Base-by-base conservation (phyloP, 2,113 vertebrate species). In the Chionis minor region DNA sequence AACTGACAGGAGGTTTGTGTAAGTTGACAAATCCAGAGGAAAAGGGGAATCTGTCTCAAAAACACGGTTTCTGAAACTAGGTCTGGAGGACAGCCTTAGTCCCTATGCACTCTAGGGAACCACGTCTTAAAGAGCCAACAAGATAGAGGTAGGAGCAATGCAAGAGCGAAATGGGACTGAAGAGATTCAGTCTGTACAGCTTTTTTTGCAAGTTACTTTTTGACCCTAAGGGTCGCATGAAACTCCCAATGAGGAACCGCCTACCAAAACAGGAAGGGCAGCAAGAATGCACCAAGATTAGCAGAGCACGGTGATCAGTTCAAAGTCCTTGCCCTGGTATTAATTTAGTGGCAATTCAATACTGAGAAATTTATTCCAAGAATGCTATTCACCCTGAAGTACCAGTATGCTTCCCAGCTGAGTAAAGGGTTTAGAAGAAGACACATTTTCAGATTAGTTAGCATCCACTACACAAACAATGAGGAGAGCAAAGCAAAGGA, bases 211-310 rank as follows among this genome's bases (percentile, higher is more conserved):
- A 58, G 58, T 30, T 63, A 24, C 22, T 23, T 85, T 75, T 52
- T 75, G 51, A 30, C 3, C 13, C 21, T 27, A 23, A 73, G 28
- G 14, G 14, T 38, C 21, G 28, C 32, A 59, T 18, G 55, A 42
- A 78, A 45, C 42, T 75, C 30, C 18, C 13, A n/a, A 49, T 0
- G 3, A 70, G 22, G 35, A 58, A 13, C 17, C 5, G 27, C 26
- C 19, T 88, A 58, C 33, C 38, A 14, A 61, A 92, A 51, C 40
- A 59, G 22, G n/a, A 78, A 38, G 23, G 14, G 9, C 13, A 62
- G 52, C 12, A 56, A 42, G 19, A 87, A 42, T 0, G 1, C 21
- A 45, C 19, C 0, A 1, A 45, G 66, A 18, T 14, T 44, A 65
- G 59, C 35, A 65, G 24, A 69, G 28, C 14, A 23, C 7, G 14